phyloP scores from a whole-genome alignment of 2,888 invertebrate species.

The Oligia fasciuncula region DNA sequence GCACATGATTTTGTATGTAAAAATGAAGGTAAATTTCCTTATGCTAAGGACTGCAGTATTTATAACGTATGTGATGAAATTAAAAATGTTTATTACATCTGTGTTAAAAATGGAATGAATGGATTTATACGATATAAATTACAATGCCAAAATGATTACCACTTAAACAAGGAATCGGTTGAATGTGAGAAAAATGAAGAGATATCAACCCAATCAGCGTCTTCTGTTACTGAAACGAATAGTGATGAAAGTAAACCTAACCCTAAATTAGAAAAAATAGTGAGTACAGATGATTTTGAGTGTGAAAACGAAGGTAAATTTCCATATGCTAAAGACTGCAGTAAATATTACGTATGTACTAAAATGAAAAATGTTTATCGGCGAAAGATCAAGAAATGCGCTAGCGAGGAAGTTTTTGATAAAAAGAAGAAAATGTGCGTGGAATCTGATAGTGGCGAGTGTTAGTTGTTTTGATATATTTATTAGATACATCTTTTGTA shows the following conservation, averaged over 20 bases:
- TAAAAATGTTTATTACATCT: constrained; percentile 72
- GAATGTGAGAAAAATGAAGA: constrained; percentile 73
- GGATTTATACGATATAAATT: constrained; percentile 80
- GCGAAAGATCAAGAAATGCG: constrained; percentile 82
- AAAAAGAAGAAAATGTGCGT: constrained; percentile 79
- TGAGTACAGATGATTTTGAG: constrained; percentile 53
- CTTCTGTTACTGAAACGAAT: constrained; percentile 59
- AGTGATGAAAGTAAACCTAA: constrained; percentile 64
- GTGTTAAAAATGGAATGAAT: constrained; percentile 74
- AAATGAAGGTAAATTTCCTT: constrained; percentile 67
- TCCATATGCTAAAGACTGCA: constrained; percentile 78
- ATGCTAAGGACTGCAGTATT: constrained; percentile 80
- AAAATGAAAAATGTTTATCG: constrained; percentile 75
- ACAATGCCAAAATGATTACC: constrained; percentile 80
- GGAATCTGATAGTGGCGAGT: constrained; percentile 79
- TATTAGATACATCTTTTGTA: constrained; percentile 1
- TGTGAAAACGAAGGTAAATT: constrained; percentile 69
- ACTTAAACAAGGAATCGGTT: constrained; percentile 77
- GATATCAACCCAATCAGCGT: constrained; percentile 38
- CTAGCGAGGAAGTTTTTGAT: constrained; percentile 83
- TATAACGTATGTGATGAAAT: constrained; percentile 84
- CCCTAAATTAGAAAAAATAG: constrained; percentile 46
- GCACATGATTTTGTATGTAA: constrained; percentile 65
- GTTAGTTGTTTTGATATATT: constrained; percentile 52
- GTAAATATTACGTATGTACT: constrained; percentile 85